Conservation (phyloP, 2,113 vertebrate species). For the Herpetotheres cachinnans region DNA sequence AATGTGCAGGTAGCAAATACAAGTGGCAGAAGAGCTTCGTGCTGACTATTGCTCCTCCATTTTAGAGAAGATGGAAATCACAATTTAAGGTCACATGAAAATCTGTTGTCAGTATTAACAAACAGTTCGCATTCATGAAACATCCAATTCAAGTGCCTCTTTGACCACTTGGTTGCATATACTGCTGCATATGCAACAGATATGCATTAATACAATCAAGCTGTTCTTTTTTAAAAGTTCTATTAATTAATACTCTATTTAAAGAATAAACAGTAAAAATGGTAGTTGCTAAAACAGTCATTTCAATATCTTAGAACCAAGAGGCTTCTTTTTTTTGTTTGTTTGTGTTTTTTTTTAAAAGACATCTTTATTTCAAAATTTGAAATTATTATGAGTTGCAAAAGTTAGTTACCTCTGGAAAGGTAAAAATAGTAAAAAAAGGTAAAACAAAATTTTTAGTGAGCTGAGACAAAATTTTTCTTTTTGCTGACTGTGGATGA, state of each 20-base stretch:
- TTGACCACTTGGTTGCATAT: not conserved
- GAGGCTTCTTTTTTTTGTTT: no score
- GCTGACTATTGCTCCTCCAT: not conserved
- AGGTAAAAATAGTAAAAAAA: not conserved
- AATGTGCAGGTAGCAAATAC: not conserved
- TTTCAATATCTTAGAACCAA: not conserved
- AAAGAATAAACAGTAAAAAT: not conserved
- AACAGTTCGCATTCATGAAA: not conserved
- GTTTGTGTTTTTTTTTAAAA: not conserved
- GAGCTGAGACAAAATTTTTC: not conserved
- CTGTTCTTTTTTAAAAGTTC: not conserved
- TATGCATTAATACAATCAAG: not conserved
- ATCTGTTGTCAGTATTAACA: not conserved
- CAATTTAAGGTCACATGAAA: not conserved
- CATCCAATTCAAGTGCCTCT: not conserved
- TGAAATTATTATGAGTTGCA: no score
- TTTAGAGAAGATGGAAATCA: not conserved
- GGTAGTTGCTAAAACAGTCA: not conserved
- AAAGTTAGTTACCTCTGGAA: not conserved
- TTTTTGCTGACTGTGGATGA: not conserved
- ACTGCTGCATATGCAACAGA: not conserved
- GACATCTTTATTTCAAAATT: not conserved
- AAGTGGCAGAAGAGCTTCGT: not conserved
- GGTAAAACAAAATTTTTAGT: not conserved
- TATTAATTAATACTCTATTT: not conserved